Percentiles rank a stretch among this genome's conserved stretches.
Conservation (phyloP, 2,888 invertebrate genomes). For the Papilio protenor region DNA sequence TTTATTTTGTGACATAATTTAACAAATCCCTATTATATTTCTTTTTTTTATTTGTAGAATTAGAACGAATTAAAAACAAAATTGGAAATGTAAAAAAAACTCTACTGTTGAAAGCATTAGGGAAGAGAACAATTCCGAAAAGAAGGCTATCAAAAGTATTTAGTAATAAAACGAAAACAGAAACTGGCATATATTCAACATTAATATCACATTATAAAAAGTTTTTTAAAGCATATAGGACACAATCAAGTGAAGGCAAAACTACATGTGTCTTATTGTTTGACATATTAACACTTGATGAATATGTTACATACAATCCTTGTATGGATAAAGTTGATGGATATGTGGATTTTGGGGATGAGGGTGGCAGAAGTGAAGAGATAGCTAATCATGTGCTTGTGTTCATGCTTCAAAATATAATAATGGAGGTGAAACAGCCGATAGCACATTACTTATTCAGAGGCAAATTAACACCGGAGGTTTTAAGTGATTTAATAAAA, state of each 20-base stretch:
- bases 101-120: not conserved
- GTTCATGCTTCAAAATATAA: not conserved
- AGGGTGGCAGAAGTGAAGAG: constrained; percentile 2
- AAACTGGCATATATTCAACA: not conserved
- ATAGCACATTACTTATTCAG: not conserved
- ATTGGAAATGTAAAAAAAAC: not conserved
- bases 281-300: constrained; percentile 1
- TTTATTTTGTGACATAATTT: too few species aligned
- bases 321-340: not conserved
- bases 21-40: too few species aligned
- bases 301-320: not conserved
- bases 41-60: not conserved
- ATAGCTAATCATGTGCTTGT: not conserved
- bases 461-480: not conserved
- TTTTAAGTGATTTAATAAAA: not conserved
- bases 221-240: not conserved
- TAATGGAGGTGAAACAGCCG: not conserved
- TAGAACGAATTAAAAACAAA: not conserved
- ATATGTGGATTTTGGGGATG: not conserved
- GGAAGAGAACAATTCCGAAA: not conserved
- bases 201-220: not conserved
- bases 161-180: not conserved
- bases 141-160: not conserved
- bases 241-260: not conserved
- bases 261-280: not conserved